These are phyloP conservation scores for Molothrus ater DNA, from an alignment of 2,797 vertebrate species.

Conservation along the genomic window DNA sequence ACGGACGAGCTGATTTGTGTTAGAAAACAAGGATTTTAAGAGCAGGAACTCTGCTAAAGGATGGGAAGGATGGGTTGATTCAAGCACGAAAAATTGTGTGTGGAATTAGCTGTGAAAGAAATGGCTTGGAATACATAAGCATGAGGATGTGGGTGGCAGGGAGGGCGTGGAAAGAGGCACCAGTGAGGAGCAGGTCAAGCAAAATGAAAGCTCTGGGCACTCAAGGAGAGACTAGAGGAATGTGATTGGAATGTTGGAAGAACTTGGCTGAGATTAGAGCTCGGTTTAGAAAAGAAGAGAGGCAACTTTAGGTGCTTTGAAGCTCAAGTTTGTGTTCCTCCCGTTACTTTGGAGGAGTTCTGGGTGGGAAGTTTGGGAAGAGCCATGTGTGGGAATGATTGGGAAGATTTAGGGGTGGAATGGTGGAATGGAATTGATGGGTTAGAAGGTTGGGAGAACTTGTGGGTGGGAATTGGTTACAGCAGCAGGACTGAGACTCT, in stretches of 20 bases:
- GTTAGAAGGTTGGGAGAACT: background rate
- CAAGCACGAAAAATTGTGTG: background rate
- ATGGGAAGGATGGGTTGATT: background rate
- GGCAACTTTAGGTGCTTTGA: background rate
- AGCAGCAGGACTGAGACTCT: background rate
- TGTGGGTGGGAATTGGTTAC: background rate
- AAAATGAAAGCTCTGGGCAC: background rate
- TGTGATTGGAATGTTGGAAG: background rate
- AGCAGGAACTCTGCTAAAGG: fast-evolving
- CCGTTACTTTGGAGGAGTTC: background rate
- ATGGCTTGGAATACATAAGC: background rate
- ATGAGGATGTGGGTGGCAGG: background rate
- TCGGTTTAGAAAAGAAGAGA: background rate
- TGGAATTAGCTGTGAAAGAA: background rate
- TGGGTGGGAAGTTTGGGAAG: background rate
- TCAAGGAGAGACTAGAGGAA: background rate
- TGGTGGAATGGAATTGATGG: background rate
- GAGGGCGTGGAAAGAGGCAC: background rate
- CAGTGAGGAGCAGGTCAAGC: background rate
- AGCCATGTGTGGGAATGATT: background rate
- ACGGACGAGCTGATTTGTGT: fast-evolving
- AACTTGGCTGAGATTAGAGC: background rate
- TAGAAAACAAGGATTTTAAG: background rate
- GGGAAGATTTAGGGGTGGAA: background rate
- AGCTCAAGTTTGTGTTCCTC: background rate